Conservation (phyloP, 2,797 vertebrate species). For the Gephyroberyx darwinii region DNA sequence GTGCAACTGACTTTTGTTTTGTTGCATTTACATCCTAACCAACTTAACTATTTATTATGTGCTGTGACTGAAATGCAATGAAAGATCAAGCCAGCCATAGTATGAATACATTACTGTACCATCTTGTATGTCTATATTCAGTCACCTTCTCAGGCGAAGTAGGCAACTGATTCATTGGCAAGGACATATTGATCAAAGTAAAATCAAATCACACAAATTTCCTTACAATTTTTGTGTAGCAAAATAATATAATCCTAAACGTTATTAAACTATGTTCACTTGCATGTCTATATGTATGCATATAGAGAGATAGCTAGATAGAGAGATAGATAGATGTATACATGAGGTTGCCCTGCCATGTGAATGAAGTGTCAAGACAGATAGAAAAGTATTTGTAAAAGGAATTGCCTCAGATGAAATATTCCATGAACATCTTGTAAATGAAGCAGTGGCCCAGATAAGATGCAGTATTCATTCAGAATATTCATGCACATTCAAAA, state of each 20-base stretch:
- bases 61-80: constrained; percentile 1
- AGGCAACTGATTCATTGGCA: not conserved
- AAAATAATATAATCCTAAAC: constrained; percentile 29
- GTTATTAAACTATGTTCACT: not conserved
- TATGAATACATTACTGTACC: not conserved
- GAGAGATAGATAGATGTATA: not conserved
- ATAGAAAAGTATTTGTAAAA: constrained; percentile 13
- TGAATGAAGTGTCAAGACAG: constrained; percentile 39
- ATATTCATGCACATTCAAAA: not conserved
- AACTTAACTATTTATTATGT: not conserved
- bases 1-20: too few species aligned
- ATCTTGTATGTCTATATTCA: too few species aligned
- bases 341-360: constrained; percentile 20
- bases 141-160: too few species aligned
- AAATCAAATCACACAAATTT: constrained; percentile 11
- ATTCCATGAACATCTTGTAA: constrained; percentile 18
- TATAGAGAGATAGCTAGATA: not conserved
- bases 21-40: too few species aligned
- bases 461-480: constrained; percentile 1
- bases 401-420: constrained; percentile 15
- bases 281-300: not conserved
- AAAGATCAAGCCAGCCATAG: constrained; percentile 3
- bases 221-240: constrained; percentile 6
- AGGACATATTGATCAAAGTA: constrained; percentile 5
- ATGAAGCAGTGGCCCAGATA: constrained; percentile 4